These are phyloP conservation scores for Eremobia ochroleuca DNA, from an alignment of 2,888 invertebrate genomes.

Conservation along the genomic window DNA sequence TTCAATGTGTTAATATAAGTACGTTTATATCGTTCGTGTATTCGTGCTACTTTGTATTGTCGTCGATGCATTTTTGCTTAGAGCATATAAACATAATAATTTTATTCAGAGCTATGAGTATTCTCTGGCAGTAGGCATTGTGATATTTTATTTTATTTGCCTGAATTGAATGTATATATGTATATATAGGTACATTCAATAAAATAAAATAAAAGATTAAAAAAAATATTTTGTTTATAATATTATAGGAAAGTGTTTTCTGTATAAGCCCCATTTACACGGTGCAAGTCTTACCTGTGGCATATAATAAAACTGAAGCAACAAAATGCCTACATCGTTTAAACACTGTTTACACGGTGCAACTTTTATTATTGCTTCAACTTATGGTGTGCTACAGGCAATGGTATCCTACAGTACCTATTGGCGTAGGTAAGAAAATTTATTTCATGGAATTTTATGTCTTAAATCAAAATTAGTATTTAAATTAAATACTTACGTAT, in stretches of 20 bases:
- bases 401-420: too few relatives aligned
- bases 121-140: too few relatives aligned
- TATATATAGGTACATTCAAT: too few relatives aligned
- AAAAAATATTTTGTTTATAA: too few relatives aligned
- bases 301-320: too few relatives aligned
- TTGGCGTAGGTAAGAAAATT: neutral
- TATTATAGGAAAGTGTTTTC: neutral
- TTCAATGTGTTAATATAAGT: too few relatives aligned
- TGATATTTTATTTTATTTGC: too few relatives aligned
- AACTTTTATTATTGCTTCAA: neutral
- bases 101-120: too few relatives aligned
- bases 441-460: neutral
- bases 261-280: neutral
- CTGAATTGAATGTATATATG: too few relatives aligned
- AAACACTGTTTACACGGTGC: neutral
- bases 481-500: neutral
- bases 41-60: conserved; percentile 48
- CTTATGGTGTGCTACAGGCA: neutral
- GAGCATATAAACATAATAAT: conserved; percentile 61
- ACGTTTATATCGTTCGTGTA: conserved; percentile 46
- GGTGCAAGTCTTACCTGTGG: neutral
- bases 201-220: too few relatives aligned
- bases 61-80: conserved; percentile 45
- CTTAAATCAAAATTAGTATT: neutral
- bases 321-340: too few relatives aligned